Evolutionary conservation across 2,113 vertebrate genomes (phyloP).

Genomic region (Toxostoma redivivum): DNA sequence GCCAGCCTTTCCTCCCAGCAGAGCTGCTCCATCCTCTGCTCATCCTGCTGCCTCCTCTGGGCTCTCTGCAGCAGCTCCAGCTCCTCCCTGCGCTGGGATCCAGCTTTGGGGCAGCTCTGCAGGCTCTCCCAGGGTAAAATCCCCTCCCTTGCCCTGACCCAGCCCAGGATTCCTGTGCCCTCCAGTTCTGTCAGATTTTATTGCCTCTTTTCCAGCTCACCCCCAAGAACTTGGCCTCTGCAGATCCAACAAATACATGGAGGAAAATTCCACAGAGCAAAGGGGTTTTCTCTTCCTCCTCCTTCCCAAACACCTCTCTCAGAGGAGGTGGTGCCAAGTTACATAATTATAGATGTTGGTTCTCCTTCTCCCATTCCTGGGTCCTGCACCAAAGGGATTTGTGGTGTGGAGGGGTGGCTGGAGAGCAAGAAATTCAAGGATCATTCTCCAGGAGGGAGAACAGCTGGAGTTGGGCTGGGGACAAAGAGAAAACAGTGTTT

Average conservation of each 20-base stretch:
- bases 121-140: not conserved
- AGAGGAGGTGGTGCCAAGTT: not conserved
- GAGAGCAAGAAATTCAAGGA: not conserved
- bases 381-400: not conserved
- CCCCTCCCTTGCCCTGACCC: not conserved
- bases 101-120: not conserved
- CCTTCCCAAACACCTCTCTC: not conserved
- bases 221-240: not conserved
- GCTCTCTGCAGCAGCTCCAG: not conserved
- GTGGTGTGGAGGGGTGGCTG: not conserved
- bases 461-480: not conserved
- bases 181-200: not conserved
- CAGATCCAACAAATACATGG: not conserved
- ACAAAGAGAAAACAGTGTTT: not conserved
- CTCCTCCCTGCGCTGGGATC: too few species aligned
- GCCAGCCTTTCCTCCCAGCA: not conserved
- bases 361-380: not conserved
- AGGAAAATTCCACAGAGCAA: not conserved
- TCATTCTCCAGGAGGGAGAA: not conserved
- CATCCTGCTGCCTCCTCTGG: not conserved
- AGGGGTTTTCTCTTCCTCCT: not conserved
- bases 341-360: not conserved
- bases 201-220: constrained; percentile 44
- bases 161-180: not conserved
- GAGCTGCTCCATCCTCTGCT: too few species aligned